Conservation (phyloP, 1,140 invertebrate genomes). For the Drosophila athabasca region DNA sequence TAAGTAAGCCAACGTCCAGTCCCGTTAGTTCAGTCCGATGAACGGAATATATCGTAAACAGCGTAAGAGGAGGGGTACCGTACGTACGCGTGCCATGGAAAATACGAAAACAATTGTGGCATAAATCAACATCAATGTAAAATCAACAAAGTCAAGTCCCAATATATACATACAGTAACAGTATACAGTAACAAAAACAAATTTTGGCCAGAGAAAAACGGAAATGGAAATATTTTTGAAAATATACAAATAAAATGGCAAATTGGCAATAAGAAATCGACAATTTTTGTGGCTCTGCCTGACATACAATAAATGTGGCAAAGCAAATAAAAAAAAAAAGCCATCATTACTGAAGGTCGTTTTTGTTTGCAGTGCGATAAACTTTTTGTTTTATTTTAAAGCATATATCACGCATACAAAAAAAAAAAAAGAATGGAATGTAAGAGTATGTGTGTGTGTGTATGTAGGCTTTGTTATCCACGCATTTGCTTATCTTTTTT, state of each 20-base stretch:
- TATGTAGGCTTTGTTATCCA: constrained; percentile 48
- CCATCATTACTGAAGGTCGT: constrained; percentile 65
- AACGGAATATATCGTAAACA: too few species aligned
- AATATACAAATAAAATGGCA: constrained; percentile 22
- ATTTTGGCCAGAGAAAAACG: constrained; percentile 14
- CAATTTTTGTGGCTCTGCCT: neutral
- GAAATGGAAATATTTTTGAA: constrained; percentile 26
- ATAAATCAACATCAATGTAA: too few species aligned
- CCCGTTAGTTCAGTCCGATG: neutral
- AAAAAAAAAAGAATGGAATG: constrained; percentile 3
- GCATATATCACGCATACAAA: constrained; percentile 53
- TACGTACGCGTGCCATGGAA: too few species aligned
- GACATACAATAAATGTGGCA: constrained; percentile 54
- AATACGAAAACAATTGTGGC: too few species aligned
- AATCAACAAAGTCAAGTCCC: too few species aligned
- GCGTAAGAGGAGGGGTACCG: too few species aligned
- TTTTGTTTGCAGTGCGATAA: constrained; percentile 72
- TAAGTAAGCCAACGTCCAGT: too few species aligned
- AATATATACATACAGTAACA: too few species aligned
- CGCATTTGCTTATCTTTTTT: constrained; percentile 60
- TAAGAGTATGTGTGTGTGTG: constrained; percentile 25
- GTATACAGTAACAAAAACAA: constrained; percentile 3
- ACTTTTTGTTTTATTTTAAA: constrained; percentile 34
- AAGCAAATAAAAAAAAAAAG: constrained; percentile 35
- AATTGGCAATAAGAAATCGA: constrained; percentile 52